Evolutionary conservation across 2,888 invertebrate genomes (phyloP).

Genomic region (Tachystola acroxantha): DNA sequence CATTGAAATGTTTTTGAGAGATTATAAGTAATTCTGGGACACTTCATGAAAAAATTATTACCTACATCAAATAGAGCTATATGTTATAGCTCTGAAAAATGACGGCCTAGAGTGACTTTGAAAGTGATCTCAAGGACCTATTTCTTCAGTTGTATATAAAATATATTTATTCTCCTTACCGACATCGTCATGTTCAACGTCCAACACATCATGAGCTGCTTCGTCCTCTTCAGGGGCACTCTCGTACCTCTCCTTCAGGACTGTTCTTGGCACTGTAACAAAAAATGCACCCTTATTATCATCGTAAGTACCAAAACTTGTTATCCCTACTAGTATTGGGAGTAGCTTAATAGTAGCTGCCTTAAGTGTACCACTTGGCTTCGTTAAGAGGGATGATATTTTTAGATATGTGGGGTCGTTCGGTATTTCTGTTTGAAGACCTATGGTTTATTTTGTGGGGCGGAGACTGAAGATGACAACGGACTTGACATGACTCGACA

Average conservation of each 20-base stretch:
- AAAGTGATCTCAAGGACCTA: too few relatives aligned
- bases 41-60: too few relatives aligned
- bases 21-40: too few relatives aligned
- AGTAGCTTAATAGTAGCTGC: background rate
- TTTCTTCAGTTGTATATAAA: too few relatives aligned
- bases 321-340: conserved; percentile 14
- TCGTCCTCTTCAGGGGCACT: conserved; percentile 89
- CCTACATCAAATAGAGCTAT: too few relatives aligned
- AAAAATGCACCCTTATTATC: conserved; percentile 43
- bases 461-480: conserved; percentile 6
- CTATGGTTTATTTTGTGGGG: conserved; percentile 30
- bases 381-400: conserved; percentile 35
- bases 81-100: too few relatives aligned
- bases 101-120: too few relatives aligned
- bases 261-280: conserved; percentile 87
- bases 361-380: conserved; percentile 35
- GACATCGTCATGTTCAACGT: conserved; percentile 71
- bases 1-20: too few relatives aligned
- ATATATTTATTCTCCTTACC: conserved; percentile 41
- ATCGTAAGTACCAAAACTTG: conserved; percentile 21
- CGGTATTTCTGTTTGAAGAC: conserved; percentile 33
- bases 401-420: conserved; percentile 58
- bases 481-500: conserved; percentile 31
- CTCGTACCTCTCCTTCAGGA: conserved; percentile 89
- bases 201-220: conserved; percentile 73